Conservation (phyloP, 92 coral and sea anemone species). For the Actinostola sp. region DNA sequence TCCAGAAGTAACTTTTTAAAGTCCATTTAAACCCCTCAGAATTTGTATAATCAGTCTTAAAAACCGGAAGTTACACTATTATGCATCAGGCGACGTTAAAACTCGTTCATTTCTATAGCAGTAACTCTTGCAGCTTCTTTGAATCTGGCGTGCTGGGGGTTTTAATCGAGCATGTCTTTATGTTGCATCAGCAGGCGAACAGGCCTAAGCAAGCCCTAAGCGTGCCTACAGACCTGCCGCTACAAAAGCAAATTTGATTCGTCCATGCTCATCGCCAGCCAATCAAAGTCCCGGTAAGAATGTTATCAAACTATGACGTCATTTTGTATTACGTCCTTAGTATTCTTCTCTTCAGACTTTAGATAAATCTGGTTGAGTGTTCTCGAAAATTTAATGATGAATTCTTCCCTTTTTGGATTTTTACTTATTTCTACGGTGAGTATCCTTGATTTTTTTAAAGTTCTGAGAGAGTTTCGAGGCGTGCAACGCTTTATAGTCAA, state of each 20-base stretch:
- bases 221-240: not conserved
- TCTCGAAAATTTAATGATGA: not conserved
- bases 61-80: no score
- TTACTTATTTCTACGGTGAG: not conserved
- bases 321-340: not conserved
- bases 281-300: not conserved
- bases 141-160: not conserved
- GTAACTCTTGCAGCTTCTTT: not conserved
- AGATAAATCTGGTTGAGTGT: not conserved
- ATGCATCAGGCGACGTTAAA: no score
- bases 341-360: not conserved
- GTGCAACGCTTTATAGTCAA: not conserved
- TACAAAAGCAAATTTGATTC: not conserved
- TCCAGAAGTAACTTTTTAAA: not conserved
- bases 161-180: not conserved
- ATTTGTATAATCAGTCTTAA: not conserved
- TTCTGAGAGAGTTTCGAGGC: not conserved
- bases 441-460: not conserved
- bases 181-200: conserved; percentile 4
- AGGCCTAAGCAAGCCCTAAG: conserved; percentile 3
- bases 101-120: not conserved
- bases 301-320: conserved; percentile 1
- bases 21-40: not conserved
- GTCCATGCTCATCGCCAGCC: not conserved
- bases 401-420: not conserved